Evolutionary conservation across 2,113 vertebrate genomes (phyloP).

Genomic region (Nothoprocta perdicaria): DNA sequence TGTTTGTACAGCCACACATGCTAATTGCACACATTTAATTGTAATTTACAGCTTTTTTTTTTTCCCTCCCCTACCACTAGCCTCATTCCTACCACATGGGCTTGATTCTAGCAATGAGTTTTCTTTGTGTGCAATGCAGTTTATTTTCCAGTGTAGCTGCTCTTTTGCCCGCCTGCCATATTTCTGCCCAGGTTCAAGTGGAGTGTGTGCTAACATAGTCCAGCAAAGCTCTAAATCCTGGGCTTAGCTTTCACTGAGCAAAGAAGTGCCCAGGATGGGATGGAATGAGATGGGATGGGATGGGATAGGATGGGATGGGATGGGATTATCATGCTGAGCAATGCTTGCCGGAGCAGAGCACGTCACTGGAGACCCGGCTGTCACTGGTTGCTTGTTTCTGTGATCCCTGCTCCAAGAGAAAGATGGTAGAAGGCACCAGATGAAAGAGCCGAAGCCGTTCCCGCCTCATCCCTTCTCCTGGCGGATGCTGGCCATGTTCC

Average conservation of each 20-base stretch:
- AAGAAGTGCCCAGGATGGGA: accelerated
- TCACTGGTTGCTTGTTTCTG: not conserved
- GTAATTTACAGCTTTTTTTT: not conserved
- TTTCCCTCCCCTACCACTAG: not conserved
- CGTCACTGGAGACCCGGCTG: not conserved
- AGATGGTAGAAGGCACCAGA: not conserved
- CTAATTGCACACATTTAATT: not conserved
- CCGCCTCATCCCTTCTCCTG: not conserved
- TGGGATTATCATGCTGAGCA: not conserved
- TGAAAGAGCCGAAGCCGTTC: not conserved
- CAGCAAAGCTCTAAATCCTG: not conserved
- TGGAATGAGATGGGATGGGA: not conserved
- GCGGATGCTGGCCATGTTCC: not conserved
- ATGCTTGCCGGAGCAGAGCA: not conserved
- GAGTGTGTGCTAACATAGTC: not conserved
- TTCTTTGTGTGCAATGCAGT: not conserved
- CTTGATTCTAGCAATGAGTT: not conserved
- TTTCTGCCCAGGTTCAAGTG: not conserved
- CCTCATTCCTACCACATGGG: not conserved
- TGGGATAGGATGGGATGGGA: accelerated
- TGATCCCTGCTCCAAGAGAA: not conserved
- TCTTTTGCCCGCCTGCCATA: not conserved
- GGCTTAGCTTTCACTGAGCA: not conserved
- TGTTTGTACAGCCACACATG: not conserved
- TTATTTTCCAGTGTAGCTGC: accelerated